These are phyloP conservation scores for Tipula helvola DNA, from an alignment of 2,888 invertebrate genomes.

Conservation along the genomic window DNA sequence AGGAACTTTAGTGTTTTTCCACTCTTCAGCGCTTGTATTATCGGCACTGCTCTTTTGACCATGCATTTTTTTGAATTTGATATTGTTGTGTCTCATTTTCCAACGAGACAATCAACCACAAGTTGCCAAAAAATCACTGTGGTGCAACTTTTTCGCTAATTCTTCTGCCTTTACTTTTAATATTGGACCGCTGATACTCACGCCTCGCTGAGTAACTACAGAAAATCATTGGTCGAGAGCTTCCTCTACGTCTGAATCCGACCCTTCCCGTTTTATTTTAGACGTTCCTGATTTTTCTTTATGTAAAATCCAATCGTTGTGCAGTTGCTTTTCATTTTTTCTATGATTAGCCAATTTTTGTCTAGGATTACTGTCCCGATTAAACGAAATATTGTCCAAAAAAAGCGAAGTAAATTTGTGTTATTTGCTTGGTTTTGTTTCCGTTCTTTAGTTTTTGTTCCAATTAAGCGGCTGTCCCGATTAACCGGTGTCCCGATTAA, in stretches of 20 bases:
- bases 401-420: too few relatives aligned
- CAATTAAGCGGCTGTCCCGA: too few relatives aligned
- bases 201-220: background rate
- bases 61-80: background rate
- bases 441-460: too few relatives aligned
- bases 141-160: too few relatives aligned
- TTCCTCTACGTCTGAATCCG: background rate
- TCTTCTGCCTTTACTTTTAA: too few relatives aligned
- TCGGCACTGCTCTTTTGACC: background rate
- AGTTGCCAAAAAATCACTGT: background rate
- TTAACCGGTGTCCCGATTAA: too few relatives aligned
- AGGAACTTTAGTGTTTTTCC: background rate
- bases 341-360: too few relatives aligned
- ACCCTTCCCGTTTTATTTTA: background rate
- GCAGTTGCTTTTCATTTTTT: background rate
- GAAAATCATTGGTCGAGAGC: too few relatives aligned
- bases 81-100: background rate
- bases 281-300: background rate
- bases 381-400: too few relatives aligned
- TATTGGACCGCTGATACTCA: too few relatives aligned
- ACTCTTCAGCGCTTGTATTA: background rate
- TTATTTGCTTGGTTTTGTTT: too few relatives aligned
- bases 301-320: background rate
- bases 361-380: too few relatives aligned
- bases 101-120: background rate